Conservation (phyloP, 2,797 vertebrate genomes). For the Meda fulgida region DNA sequence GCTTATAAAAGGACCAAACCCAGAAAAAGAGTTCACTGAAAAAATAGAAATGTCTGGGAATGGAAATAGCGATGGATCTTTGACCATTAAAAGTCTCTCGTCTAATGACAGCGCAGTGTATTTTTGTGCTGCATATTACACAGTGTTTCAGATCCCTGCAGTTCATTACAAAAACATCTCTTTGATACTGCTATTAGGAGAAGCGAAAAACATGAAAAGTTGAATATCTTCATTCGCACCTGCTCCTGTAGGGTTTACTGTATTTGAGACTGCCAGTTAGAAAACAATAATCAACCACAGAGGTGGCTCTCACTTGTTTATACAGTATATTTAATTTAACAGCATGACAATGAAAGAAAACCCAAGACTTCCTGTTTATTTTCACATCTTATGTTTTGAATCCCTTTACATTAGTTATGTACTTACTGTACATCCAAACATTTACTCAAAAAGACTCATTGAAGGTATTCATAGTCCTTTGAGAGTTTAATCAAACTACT, state of each 20-base stretch:
- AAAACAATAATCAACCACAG: slow-evolving; percentile 34
- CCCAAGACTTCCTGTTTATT: neutral
- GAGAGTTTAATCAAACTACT: too few relatives aligned
- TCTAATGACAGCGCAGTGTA: slow-evolving; percentile 60
- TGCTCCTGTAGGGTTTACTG: neutral
- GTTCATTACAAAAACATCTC: slow-evolving; percentile 60
- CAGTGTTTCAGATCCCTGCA: slow-evolving; percentile 53
- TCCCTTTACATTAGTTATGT: neutral
- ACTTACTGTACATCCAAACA: neutral
- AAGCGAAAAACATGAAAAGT: slow-evolving; percentile 3
- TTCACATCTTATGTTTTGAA: neutral
- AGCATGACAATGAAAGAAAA: neutral
- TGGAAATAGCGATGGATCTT: slow-evolving; percentile 34
- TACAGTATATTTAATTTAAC: neutral
- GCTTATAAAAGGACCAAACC: fast-evolving
- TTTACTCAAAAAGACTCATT: neutral
- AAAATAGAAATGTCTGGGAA: slow-evolving; percentile 47
- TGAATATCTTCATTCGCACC: neutral
- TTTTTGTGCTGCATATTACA: slow-evolving; percentile 70
- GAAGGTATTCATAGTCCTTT: too few relatives aligned
- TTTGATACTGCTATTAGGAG: neutral
- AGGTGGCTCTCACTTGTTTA: neutral
- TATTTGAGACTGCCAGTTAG: slow-evolving; percentile 29
- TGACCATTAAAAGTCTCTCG: slow-evolving; percentile 44
- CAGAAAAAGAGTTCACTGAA: neutral